Conservation (phyloP, 2,113 vertebrate species). For the Clinocottus analis region DNA sequence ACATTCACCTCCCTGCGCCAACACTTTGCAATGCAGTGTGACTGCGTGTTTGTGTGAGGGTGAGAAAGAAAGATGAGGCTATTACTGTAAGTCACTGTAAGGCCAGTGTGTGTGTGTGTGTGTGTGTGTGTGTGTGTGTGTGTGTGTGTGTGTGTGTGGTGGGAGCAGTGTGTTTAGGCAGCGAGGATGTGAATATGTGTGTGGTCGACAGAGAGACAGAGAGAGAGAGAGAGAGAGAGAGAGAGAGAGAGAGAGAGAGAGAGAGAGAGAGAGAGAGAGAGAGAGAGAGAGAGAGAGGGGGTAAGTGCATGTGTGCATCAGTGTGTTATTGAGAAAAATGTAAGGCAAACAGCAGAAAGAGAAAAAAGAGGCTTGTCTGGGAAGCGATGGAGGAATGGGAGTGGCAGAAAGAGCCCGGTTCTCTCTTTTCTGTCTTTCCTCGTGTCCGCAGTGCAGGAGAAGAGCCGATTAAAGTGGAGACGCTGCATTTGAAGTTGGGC, state of each 20-base stretch:
- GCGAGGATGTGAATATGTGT: conserved; percentile 10
- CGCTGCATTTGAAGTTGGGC: conserved; percentile 78
- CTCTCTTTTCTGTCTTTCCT: conserved; percentile 67
- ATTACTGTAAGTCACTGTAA: conserved; percentile 61
- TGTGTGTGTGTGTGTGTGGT: too few species aligned
- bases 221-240: not conserved
- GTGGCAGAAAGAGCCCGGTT: conserved; percentile 50
- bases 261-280: not conserved
- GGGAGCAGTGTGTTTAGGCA: conserved; percentile 29
- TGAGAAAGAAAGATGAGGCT: conserved; percentile 50
- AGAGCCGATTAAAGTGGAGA: conserved; percentile 79
- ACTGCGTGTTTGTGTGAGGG: conserved; percentile 46
- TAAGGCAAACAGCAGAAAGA: conserved; percentile 17
- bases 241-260: too few species aligned
- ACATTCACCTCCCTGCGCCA: conserved; percentile 72
- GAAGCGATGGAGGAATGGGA: conserved; percentile 45
- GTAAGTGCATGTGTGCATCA: conserved; percentile 2
- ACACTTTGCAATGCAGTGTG: conserved; percentile 56
- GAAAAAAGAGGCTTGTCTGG: conserved; percentile 33
- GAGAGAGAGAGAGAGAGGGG: not conserved
- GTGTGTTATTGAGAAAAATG: conserved; percentile 15
- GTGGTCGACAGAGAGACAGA: not conserved
- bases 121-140: not conserved
- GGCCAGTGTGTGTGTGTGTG: conserved; percentile 37
- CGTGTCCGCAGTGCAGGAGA: conserved; percentile 72